These are phyloP conservation scores for Athalia cordata DNA, from an alignment of 2,888 invertebrate species.

Conservation along the genomic window DNA sequence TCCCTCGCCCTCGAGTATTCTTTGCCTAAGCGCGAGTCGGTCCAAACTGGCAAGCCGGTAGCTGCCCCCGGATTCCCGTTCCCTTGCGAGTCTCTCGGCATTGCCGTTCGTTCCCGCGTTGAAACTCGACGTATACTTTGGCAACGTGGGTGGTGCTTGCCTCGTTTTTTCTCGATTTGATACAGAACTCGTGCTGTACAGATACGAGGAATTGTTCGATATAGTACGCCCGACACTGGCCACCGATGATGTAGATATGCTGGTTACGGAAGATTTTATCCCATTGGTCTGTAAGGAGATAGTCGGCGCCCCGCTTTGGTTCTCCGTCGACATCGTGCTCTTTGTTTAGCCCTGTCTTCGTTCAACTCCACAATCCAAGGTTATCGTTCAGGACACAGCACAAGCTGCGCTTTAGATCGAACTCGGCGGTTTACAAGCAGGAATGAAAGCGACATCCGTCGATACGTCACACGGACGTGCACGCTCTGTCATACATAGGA, in stretches of 20 bases:
- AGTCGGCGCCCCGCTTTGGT: slow-evolving; percentile 61
- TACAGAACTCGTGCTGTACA: slow-evolving; percentile 68
- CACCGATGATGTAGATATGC: slow-evolving; percentile 49
- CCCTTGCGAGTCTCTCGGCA: slow-evolving; percentile 77
- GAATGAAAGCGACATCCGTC: no score
- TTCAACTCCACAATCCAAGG: not conserved
- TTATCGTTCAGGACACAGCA: no score
- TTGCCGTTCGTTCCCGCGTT: slow-evolving; percentile 81
- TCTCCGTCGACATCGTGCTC: slow-evolving; percentile 59
- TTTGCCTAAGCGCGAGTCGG: slow-evolving; percentile 87
- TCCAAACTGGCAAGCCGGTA: slow-evolving; percentile 88
- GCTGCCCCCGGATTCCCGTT: slow-evolving; percentile 82
- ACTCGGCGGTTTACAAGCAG: no score
- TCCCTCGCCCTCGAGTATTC: slow-evolving; percentile 84
- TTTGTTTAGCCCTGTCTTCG: not conserved
- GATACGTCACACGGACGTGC: no score
- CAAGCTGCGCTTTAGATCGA: no score
- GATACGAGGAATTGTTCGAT: slow-evolving; percentile 68
- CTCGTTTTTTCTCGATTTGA: slow-evolving; percentile 74
- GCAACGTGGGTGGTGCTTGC: slow-evolving; percentile 85
- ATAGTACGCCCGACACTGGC: slow-evolving; percentile 57
- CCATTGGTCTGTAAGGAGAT: slow-evolving; percentile 65
- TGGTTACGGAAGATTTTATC: slow-evolving; percentile 60
- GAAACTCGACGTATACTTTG: slow-evolving; percentile 87
- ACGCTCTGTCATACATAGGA: no score